Evolutionary conservation across 2,113 vertebrate species (phyloP).

Genomic region (Cariama cristata): DNA sequence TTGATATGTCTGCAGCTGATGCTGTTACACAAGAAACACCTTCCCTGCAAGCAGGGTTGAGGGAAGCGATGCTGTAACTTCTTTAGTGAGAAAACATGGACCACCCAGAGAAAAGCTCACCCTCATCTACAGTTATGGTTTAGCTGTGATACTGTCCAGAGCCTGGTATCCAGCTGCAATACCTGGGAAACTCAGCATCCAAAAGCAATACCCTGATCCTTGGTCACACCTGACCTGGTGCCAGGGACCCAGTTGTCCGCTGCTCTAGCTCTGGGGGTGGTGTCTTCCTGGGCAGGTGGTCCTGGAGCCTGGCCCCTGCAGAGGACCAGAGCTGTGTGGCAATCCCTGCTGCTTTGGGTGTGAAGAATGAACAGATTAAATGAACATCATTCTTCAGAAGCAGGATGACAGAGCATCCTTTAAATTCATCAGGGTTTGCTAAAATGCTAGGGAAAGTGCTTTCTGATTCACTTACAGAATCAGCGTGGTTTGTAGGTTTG

Average conservation of each 20-base stretch:
- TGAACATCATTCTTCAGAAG: neutral
- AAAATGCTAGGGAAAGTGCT: neutral
- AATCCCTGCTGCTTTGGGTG: neutral
- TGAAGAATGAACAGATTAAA: neutral
- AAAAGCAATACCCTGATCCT: neutral
- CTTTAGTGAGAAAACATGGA: accelerated
- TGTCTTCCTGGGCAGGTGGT: neutral
- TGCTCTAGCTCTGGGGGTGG: neutral
- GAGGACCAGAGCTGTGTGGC: accelerated
- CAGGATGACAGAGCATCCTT: neutral
- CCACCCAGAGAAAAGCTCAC: neutral
- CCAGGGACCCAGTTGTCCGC: neutral
- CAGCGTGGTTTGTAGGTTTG: neutral
- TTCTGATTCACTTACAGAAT: neutral
- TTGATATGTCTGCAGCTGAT: neutral
- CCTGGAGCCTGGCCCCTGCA: neutral
- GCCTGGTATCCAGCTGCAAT: neutral
- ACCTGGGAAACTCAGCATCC: neutral
- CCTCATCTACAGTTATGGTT: accelerated
- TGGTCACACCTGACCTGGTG: neutral
- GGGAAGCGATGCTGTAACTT: neutral
- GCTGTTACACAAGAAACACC: neutral
- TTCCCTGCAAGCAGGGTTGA: neutral
- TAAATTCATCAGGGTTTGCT: neutral
- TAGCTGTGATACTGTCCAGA: neutral